Evolutionary conservation across 2,888 invertebrate species (phyloP), one percentile per base, ranked within the genome.

Genomic region (Rhagium mordax): DNA sequence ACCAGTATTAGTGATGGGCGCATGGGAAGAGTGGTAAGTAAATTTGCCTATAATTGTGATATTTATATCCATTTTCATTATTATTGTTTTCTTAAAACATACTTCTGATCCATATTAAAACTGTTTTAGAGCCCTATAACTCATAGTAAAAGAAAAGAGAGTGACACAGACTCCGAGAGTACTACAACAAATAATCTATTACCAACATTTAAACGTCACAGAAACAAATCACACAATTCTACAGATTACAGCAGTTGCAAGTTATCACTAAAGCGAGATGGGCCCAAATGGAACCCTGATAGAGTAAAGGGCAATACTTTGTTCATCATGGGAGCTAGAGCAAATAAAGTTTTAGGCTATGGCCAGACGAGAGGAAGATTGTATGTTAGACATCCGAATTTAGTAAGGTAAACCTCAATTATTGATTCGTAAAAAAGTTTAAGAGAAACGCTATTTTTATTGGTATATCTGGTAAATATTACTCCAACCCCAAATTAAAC

Each of bases 271-370:
- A 87, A 86, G 81, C 78, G 90, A 2, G 90, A 91, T 79, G 91
- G 91, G 53, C 91, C 92, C 53, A 92, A 94, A 87, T 95, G 94
- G 94, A 93, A 95, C 83, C 92, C 94, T 0, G 91, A 91, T 0
- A 88, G 95, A 78, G 89, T 95, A 27, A 91, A 89, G n/a, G 88
- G 90, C 65, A 92, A 93, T n/a, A 94, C 94, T 0, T 84, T 92
- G 60, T 95, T 95, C 85, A 94, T 95, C 60, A 94, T 95, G 94
- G 94, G 95, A 24, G 93, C 94, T 73, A 92, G 93, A 86, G 93
- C 93, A 49, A 93, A 92, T 84, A 93, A 93, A 87, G 92, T 92
- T 15, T 87, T 95, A 65, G 95, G 95, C 0, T 90, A 94, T 79
- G 94, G 94, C 8, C 93, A 93, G 80, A 93, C 94, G 0, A 89